Base-by-base conservation (phyloP, 2,888 invertebrate genomes). In the Nysson spinosus region DNA sequence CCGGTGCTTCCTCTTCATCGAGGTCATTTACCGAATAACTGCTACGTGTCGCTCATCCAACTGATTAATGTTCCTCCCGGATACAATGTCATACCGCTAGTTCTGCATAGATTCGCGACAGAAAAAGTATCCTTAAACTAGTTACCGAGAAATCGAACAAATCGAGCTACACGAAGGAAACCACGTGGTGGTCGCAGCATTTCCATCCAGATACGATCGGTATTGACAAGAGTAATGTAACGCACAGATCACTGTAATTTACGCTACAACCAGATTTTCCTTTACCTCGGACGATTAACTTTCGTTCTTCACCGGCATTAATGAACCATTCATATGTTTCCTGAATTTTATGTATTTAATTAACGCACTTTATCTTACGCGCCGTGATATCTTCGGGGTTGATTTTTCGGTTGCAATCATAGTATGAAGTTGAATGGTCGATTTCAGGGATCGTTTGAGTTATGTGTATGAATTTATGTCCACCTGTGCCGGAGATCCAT, bases 381-480 rank as follows among this genome's bases (percentile, higher is more conserved):
- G n/a, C n/a, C n/a, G n/a, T n/a, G n/a, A n/a, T n/a, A n/a, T n/a
- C n/a, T n/a, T n/a, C n/a, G n/a, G n/a, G n/a, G n/a, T n/a, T n/a
- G n/a, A n/a, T n/a, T n/a, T n/a, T n/a, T n/a, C 26, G 58, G 43
- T 42, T 35, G 51, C 4, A 5, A 16, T 20, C 20, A 51, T 55
- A 50, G 62, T 34, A 32, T 47, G 35, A 61, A 37, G 50, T 52
- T 57, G 54, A 49, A 24, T 30, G 69, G 58, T 75, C 74, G 69
- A 65, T 71, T 68, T 66, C 56, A 35, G 30, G 56, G 39, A 77
- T 74, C 63, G 49, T 44, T 70, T 28, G 46, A 66, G 62, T 77
- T 77, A 66, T 61, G 68, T 68, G 66, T 73, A 75, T 74, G 68
- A 69, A 75, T 77, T 75, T 72, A 62, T 63, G 73, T 69, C 67